Percentiles rank a stretch among this genome's conserved stretches.
phyloP scores from a whole-genome alignment of 2,113 vertebrate genomes.

The Dolichotis patagonum region DNA sequence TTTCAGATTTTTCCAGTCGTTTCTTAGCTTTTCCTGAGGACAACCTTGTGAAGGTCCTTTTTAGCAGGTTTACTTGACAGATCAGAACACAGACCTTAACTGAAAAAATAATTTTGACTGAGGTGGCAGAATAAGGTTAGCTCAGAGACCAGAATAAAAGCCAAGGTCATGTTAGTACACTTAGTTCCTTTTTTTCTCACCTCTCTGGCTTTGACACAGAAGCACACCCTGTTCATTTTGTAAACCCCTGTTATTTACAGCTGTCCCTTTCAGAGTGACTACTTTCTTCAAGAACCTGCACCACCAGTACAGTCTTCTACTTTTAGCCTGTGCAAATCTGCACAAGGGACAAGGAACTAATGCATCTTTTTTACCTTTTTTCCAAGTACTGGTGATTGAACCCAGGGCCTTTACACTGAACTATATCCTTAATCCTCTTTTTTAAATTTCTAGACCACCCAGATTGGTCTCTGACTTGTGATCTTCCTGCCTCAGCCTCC shows the following conservation, averaged over 20 bases:
- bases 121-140: constrained; percentile 55
- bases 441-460: background rate
- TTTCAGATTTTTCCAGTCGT: constrained; percentile 44
- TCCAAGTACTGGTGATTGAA: background rate
- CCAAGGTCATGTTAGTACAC: constrained; percentile 5
- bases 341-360: background rate
- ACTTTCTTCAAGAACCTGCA: background rate
- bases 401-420: background rate
- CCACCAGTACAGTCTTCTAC: background rate
- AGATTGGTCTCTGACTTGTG: background rate
- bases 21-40: constrained; percentile 51
- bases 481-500: background rate
- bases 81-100: constrained; percentile 44
- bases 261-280: background rate
- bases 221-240: background rate
- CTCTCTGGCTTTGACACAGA: background rate
- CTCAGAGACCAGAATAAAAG: constrained; percentile 1
- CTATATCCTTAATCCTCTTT: background rate
- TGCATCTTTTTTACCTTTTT: background rate
- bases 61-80: constrained; percentile 58
- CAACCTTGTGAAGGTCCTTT: constrained; percentile 54
- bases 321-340: background rate
- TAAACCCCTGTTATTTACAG: background rate
- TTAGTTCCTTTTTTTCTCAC: background rate
- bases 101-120: constrained; percentile 61